Base-by-base conservation (phyloP, 2,888 invertebrate genomes). In the Idaea straminata region DNA sequence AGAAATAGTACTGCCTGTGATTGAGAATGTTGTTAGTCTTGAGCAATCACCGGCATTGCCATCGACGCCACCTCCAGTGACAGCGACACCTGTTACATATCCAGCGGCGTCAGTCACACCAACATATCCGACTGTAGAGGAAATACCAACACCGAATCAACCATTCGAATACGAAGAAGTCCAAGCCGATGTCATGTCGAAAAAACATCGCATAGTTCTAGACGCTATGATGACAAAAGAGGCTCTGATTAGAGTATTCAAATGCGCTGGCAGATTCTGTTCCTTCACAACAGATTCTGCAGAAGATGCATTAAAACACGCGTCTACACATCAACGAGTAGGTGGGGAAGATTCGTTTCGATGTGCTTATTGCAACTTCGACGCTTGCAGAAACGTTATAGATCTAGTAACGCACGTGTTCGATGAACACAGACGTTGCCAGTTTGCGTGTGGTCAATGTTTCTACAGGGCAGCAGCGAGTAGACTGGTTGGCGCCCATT, bases 401-500 rank as follows among this genome's bases (percentile, higher is more conserved):
- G 77, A 91, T 57, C 80, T 95, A 73, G 89, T 93, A 59, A 84
- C 87, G 63, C 96, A 96, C 79, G 92, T 96, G 15, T 92, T 94
- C 62, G 92, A 93, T 35, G 89, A 89, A 57, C 96, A 96, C 76
- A 93, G 92, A 0, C 85, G 90, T 64, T 95, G 96, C 75, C 87
- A 91, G 36, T 96, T 86, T 75, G 94, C 94, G 38, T 96, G 96
- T 76, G 88, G 86, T 4, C 91, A 94, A 72, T 96, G 96, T 77
- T 94, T 96, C 76, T 96, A 96, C 81, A 89, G 96, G 62, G 94
- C 95, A 0, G 85, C 93, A 0, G 87, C 93, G 0, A 91, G 93
- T 62, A 94, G 94, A 64, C 93, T 95, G 62, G 95, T 96, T 0
- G 89, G 93, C 16, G 85, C 94, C 5, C 96, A 96, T 82, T 93